Evolutionary conservation across 2,888 invertebrate species (phyloP).

Genomic region (Dasysyrphus albostriatus): DNA sequence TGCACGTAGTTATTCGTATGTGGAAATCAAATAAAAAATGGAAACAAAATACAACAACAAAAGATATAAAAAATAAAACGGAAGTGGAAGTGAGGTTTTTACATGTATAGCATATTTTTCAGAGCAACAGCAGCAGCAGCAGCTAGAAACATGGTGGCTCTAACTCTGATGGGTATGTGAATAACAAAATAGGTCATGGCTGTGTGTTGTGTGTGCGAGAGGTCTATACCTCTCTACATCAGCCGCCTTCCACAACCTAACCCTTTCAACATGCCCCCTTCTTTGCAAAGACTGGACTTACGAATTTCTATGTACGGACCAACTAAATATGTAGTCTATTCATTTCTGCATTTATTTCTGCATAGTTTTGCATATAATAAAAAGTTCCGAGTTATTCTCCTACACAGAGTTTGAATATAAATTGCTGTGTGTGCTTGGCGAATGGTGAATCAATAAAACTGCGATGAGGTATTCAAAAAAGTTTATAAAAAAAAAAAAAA

Average conservation of each 20-base stretch:
- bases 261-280: background rate
- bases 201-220: slow-evolving; percentile 27
- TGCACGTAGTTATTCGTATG: slow-evolving; percentile 45
- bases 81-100: slow-evolving; percentile 56
- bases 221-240: background rate
- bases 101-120: slow-evolving; percentile 51
- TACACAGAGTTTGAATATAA: slow-evolving; percentile 47
- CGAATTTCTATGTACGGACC: slow-evolving; percentile 5
- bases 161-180: slow-evolving; percentile 3
- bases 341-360: slow-evolving; percentile 51
- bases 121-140: slow-evolving; percentile 6
- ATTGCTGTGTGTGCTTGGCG: slow-evolving; percentile 4
- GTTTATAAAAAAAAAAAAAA: slow-evolving; percentile 3
- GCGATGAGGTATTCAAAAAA: slow-evolving; percentile 29
- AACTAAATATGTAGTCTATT: slow-evolving; percentile 46
- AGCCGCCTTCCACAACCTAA: too few relatives aligned
- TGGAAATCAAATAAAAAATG: slow-evolving; percentile 54
- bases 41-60: slow-evolving; percentile 2
- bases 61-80: slow-evolving; percentile 54
- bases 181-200: slow-evolving; percentile 67
- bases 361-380: slow-evolving; percentile 60
- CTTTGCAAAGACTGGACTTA: slow-evolving; percentile 38
- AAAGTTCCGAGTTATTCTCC: slow-evolving; percentile 37
- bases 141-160: slow-evolving; percentile 24
- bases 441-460: slow-evolving; percentile 39